Base-by-base conservation (phyloP, 1,140 invertebrate genomes). In the Mylabris phalerata region DNA sequence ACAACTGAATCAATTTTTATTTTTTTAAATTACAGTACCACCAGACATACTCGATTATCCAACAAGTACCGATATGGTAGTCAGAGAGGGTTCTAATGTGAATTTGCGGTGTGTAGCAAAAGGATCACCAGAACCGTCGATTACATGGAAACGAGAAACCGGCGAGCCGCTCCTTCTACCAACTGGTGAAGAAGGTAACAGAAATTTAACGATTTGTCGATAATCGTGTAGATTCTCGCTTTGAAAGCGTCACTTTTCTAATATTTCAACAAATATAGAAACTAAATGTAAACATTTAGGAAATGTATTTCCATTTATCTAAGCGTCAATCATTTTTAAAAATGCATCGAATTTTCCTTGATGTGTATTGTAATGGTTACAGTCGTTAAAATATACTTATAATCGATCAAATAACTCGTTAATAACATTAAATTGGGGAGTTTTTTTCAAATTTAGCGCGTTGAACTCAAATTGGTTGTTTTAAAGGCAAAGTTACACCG, bases 21-120 rank as follows among this genome's bases (percentile, higher is more conserved):
- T 32, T 32, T 32, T 32, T 32, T 32, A 4, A 32, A 32, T 79
- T 84, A 62, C 79, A 94, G 92, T 94, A 60, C 92, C 92, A 48
- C 92, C 92, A 61, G 88, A 92, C 78, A 93, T 92, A 72, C 78
- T 92, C 73, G 88, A 92, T 77, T 84, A 88, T 63, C 86, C 89
- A 40, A 92, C 91, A 24, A 91, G 90, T 70, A 85, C 88, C 40
- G 92, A 95, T 73, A 88, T 93, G 80, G 85, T 90, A 43, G 90
- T 92, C 48, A 78, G 87, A 27, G 93, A 95, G 77, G 90, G 89
- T 39, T 84, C 84, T 59, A 91, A 92, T 71, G 87, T 93, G 57
- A 91, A 86, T 61, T 76, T 95, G 62, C 84, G 83, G 55, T 95
- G 93, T 76, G 86, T 85, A n/a, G 88, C 88, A 26, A 86, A 81